Conservation (phyloP, 1,140 invertebrate genomes). For the Nylanderia fulva region DNA sequence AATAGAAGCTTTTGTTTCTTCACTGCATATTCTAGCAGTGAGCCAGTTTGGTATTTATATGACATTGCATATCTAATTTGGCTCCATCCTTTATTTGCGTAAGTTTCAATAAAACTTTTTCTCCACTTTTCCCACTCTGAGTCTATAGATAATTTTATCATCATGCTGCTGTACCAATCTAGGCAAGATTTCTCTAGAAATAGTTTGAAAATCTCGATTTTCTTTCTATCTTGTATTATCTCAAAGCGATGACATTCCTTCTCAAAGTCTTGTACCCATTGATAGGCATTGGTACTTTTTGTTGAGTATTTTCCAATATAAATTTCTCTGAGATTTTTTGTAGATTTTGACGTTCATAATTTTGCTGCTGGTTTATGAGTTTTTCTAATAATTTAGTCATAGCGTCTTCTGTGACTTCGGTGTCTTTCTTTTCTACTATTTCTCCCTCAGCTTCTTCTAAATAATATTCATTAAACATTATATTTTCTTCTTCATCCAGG, state of each 20-base stretch:
- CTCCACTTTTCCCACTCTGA: constrained; percentile 12
- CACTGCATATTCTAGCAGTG: not conserved
- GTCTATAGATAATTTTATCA: constrained; percentile 2
- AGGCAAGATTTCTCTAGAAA: no score
- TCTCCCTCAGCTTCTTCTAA: constrained; percentile 40
- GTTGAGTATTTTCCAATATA: constrained; percentile 5
- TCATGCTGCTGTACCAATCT: constrained; percentile 35
- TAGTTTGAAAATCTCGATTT: no score
- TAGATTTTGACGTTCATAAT: not conserved
- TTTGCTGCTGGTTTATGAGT: not conserved
- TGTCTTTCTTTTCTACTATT: constrained; percentile 35
- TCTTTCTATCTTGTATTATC: not conserved
- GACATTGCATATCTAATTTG: not conserved
- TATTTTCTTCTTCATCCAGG: no score
- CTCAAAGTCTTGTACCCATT: constrained; percentile 33
- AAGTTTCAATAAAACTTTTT: not conserved
- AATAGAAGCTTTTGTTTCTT: constrained; percentile 11
- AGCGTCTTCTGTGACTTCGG: constrained; percentile 18
- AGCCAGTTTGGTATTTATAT: not conserved
- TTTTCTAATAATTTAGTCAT: constrained; percentile 31
- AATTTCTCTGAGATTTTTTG: constrained; percentile 29
- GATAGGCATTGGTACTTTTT: constrained; percentile 18
- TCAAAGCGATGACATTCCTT: constrained; percentile 11
- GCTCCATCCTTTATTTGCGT: not conserved
- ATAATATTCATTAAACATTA: no score